Percentiles rank a stretch among this genome's conserved stretches.
These are phyloP conservation scores for Sprattus sprattus DNA, from an alignment of 2,113 vertebrate species.

Conservation along the genomic window DNA sequence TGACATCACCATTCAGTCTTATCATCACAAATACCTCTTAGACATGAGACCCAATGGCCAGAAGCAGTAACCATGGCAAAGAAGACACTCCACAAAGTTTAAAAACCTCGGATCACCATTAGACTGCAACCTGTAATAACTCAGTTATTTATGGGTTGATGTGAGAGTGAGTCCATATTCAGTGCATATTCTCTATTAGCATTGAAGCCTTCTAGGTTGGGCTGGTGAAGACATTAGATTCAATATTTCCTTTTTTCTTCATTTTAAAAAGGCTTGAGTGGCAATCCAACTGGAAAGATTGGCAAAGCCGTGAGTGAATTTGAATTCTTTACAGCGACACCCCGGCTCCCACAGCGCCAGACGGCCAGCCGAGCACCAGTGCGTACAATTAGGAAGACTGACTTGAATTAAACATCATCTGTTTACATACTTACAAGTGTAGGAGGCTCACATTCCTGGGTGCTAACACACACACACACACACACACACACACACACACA, in stretches of 20 bases:
- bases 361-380: not conserved
- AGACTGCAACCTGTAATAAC: not conserved
- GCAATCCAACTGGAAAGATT: not conserved
- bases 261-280: not conserved
- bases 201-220: not conserved
- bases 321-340: not conserved
- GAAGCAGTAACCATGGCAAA: not conserved
- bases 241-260: not conserved
- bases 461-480: not conserved
- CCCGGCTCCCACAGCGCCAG: not conserved
- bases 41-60: not conserved
- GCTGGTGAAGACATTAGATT: not conserved
- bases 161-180: not conserved
- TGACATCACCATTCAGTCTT: not conserved
- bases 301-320: not conserved
- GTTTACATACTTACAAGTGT: conserved; percentile 9
- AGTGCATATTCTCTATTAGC: not conserved
- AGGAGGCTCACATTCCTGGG: not conserved
- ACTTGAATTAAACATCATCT: conserved; percentile 9
- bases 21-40: not conserved
- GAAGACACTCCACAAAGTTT: not conserved
- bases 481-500: not conserved
- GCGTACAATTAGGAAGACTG: not conserved
- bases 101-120: not conserved
- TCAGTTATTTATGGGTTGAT: too few relatives aligned